phyloP scores from a whole-genome alignment of 2,113 vertebrate genomes.

The Craseonycteris thonglongyai region DNA sequence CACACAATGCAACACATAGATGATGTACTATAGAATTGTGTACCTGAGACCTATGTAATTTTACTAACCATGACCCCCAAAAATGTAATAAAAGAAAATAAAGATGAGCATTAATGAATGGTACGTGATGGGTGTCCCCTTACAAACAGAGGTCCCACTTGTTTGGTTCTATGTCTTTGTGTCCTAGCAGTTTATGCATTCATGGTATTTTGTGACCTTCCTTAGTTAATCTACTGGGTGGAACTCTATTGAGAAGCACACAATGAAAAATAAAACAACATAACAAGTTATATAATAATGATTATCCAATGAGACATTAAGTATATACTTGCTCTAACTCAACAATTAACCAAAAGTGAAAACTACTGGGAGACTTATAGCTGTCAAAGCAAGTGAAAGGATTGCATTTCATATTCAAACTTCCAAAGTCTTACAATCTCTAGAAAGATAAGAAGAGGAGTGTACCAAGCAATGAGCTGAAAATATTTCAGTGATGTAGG shows the following conservation, averaged over 20 bases:
- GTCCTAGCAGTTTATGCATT: not conserved
- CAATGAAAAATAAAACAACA: not conserved
- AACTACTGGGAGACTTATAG: not conserved
- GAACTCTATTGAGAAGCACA: not conserved
- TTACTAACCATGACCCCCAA: too few species aligned
- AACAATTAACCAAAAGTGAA: slow-evolving; percentile 1
- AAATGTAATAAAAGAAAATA: too few species aligned
- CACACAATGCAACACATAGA: too few species aligned
- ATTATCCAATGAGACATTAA: not conserved
- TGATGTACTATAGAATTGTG: too few species aligned
- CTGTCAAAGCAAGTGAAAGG: not conserved
- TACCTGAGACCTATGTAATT: too few species aligned
- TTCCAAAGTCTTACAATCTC: not conserved
- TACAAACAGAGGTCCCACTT: not conserved
- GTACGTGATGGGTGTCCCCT: not conserved
- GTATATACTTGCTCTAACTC: not conserved
- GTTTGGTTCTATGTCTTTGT: not conserved
- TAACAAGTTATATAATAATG: not conserved
- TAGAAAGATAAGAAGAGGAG: not conserved
- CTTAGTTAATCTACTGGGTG: slow-evolving; percentile 5
- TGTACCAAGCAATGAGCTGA: not conserved
- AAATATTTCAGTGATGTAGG: not conserved
- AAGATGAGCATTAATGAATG: not conserved
- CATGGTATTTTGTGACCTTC: not conserved
- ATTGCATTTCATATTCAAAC: not conserved